These are phyloP conservation scores for Muraenolepis orangiensis DNA, from an alignment of 2,797 vertebrate species.

Conservation along the genomic window DNA sequence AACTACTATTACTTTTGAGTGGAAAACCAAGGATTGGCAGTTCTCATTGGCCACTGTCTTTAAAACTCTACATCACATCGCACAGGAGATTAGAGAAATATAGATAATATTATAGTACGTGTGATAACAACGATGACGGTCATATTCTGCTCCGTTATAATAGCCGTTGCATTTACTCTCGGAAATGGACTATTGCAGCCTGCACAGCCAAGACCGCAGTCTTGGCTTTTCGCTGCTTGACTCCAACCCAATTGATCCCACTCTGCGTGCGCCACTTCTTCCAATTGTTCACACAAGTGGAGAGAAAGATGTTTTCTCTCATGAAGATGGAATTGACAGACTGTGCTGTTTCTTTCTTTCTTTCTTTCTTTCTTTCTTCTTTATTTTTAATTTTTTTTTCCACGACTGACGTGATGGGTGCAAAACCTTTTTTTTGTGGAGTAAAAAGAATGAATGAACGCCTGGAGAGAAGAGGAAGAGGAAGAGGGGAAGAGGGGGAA, in stretches of 20 bases:
- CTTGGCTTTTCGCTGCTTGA: background rate
- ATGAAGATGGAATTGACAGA: background rate
- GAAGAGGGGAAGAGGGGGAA: background rate
- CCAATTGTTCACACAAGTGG: background rate
- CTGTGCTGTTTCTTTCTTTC: no score
- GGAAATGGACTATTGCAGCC: background rate
- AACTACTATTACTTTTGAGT: no score
- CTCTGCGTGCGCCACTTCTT: background rate
- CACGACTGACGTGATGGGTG: background rate
- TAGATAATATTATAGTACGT: no score
- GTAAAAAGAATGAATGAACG: background rate
- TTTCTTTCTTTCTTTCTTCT: background rate
- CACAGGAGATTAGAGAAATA: no score
- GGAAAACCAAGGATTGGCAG: no score
- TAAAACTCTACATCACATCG: no score
- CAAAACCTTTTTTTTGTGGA: background rate
- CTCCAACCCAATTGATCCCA: background rate
- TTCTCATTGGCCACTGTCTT: no score
- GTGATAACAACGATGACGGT: background rate
- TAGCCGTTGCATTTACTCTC: background rate
- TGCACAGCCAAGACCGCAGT: background rate
- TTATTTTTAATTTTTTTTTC: background rate
- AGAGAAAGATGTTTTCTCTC: background rate
- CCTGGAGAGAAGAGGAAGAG: no score
- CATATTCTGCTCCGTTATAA: background rate